Conservation (phyloP, 2,888 invertebrate genomes). For the Acronicta leporina region DNA sequence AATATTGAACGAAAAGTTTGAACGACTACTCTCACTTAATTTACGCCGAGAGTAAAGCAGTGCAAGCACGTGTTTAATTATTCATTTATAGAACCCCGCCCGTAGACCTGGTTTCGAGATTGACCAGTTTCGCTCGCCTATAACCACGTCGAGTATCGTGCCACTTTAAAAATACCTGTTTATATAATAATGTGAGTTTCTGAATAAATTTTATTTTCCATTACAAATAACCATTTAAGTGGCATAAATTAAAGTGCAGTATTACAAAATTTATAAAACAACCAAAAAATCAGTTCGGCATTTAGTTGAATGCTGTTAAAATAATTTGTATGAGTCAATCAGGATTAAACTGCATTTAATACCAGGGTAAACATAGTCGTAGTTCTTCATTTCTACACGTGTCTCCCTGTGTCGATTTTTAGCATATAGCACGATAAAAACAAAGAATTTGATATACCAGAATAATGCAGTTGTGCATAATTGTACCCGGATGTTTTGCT, state of each 20-base stretch:
- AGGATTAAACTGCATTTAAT: too few relatives aligned
- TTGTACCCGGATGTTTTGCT: conserved; percentile 55
- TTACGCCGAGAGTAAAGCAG: conserved; percentile 34
- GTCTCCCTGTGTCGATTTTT: background rate
- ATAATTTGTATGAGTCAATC: background rate
- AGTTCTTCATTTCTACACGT: too few relatives aligned
- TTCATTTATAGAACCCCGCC: conserved; percentile 55
- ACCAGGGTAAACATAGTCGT: too few relatives aligned
- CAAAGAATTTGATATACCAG: conserved; percentile 6
- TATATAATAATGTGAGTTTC: conserved; percentile 31
- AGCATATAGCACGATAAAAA: too few relatives aligned
- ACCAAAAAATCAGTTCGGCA: too few relatives aligned
- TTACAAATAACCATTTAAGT: too few relatives aligned
- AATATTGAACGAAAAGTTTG: conserved; percentile 26
- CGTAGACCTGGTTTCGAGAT: conserved; percentile 46
- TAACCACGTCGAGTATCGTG: conserved; percentile 37
- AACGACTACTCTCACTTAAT: conserved; percentile 41
- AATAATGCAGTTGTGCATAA: conserved; percentile 20
- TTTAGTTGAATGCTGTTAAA: too few relatives aligned
- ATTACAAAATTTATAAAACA: too few relatives aligned
- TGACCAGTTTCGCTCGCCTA: conserved; percentile 35
- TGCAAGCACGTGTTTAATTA: conserved; percentile 58
- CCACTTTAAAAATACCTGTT: conserved; percentile 49
- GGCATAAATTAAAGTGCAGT: background rate
- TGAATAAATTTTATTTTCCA: background rate